Conservation (phyloP, 2,113 vertebrate genomes). For the Cyprinodon brontotheroides region DNA sequence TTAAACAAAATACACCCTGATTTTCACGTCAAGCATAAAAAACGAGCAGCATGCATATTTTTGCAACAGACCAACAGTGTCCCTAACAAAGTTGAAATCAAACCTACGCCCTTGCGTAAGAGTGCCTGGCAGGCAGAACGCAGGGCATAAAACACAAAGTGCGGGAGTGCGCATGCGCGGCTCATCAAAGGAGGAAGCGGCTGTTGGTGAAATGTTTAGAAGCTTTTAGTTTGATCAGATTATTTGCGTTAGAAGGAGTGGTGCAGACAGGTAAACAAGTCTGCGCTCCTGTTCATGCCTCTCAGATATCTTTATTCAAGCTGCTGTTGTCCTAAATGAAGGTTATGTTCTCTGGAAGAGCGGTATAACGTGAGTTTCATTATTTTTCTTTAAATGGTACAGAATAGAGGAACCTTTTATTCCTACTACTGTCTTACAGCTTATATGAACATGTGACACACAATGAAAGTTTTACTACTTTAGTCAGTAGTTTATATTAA, state of each 20-base stretch:
- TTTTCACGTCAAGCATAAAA: no score
- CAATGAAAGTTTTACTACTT: neutral
- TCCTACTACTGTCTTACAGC: neutral
- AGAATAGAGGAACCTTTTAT: neutral
- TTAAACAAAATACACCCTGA: no score
- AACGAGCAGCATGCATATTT: no score
- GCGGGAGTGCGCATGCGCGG: constrained; percentile 37
- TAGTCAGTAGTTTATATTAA: neutral
- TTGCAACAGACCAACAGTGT: no score
- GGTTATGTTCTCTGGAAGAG: neutral
- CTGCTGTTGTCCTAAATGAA: neutral
- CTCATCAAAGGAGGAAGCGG: neutral
- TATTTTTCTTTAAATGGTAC: neutral
- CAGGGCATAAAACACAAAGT: fast-evolving
- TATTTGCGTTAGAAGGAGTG: neutral
- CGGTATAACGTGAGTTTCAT: constrained; percentile 50
- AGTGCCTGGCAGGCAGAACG: constrained; percentile 16
- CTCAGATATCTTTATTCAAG: neutral
- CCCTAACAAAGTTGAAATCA: no score
- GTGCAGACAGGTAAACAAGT: neutral
- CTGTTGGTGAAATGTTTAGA: neutral
- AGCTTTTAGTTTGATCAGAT: neutral
- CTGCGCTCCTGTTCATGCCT: fast-evolving
- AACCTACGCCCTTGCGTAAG: no score
- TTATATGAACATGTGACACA: neutral